phyloP scores from a whole-genome alignment of 2,888 invertebrate genomes.

The Eilema caniola region DNA sequence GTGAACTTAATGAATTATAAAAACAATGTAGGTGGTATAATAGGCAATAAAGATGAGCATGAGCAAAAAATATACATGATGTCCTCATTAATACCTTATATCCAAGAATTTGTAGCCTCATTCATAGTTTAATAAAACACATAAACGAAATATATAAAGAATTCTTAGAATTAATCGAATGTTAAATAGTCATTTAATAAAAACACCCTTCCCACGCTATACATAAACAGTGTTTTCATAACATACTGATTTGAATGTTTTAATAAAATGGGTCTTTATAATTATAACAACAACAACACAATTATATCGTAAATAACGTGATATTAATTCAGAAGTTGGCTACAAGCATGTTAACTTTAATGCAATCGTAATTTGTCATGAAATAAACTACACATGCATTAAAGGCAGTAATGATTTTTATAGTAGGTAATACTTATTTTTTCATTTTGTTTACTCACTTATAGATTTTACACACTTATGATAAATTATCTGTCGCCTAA shows the following conservation, averaged over 20 bases:
- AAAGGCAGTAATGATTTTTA: constrained; percentile 29
- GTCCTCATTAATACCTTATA: background rate
- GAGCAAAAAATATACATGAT: background rate
- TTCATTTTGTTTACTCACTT: constrained; percentile 27
- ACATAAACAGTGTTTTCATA: background rate
- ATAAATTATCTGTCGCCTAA: background rate
- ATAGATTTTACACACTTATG: constrained; percentile 15
- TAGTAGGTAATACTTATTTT: constrained; percentile 24
- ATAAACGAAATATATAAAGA: background rate
- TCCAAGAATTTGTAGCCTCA: background rate
- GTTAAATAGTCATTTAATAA: background rate
- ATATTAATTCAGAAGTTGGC: constrained; percentile 13
- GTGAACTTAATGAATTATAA: background rate
- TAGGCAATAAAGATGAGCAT: background rate
- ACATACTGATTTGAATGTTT: background rate
- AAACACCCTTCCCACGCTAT: background rate
- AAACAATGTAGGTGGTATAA: background rate
- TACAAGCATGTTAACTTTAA: background rate
- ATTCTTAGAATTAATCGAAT: background rate
- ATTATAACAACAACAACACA: too few relatives aligned
- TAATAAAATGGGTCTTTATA: background rate
- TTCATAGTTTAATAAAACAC: background rate
- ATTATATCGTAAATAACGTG: background rate
- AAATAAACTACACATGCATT: constrained; percentile 22
- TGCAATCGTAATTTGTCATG: background rate